Evolutionary conservation across 2,888 invertebrate genomes (phyloP).

Genomic region (Pelosia muscerda): DNA sequence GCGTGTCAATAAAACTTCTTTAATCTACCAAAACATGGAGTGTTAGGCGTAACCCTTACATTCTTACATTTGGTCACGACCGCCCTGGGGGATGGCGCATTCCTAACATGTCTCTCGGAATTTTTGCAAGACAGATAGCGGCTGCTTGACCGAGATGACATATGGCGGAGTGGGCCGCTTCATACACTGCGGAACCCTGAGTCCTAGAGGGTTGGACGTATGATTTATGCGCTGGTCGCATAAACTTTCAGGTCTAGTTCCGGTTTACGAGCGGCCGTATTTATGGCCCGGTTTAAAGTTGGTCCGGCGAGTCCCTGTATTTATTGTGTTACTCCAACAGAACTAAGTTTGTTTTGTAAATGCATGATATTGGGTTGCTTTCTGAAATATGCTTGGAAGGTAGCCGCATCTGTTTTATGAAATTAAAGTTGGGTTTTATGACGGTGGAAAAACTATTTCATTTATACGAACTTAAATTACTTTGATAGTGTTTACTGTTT

Average conservation of each 20-base stretch:
- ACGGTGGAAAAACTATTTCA: not conserved
- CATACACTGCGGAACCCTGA: constrained; percentile 75
- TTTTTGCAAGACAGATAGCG: constrained; percentile 85
- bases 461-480: not conserved
- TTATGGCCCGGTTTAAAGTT: constrained; percentile 75
- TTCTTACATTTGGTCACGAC: constrained; percentile 55
- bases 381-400: constrained; percentile 21
- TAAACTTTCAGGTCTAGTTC: constrained; percentile 61
- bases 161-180: constrained; percentile 71
- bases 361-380: constrained; percentile 36
- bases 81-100: constrained; percentile 64
- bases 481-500: too few relatives aligned
- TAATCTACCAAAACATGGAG: constrained; percentile 50
- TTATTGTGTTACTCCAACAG: constrained; percentile 58
- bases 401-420: not conserved
- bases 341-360: constrained; percentile 51
- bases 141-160: constrained; percentile 81
- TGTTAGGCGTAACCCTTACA: constrained; percentile 60
- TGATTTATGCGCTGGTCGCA: constrained; percentile 64
- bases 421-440: not conserved
- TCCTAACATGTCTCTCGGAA: constrained; percentile 76
- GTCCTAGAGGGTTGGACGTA: constrained; percentile 57
- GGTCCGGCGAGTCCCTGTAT: constrained; percentile 45
- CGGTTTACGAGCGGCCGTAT: constrained; percentile 72
- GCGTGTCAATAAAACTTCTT: constrained; percentile 47